Evolutionary conservation across 2,113 vertebrate species (phyloP).

Genomic region (Planiliza haematocheilus): DNA sequence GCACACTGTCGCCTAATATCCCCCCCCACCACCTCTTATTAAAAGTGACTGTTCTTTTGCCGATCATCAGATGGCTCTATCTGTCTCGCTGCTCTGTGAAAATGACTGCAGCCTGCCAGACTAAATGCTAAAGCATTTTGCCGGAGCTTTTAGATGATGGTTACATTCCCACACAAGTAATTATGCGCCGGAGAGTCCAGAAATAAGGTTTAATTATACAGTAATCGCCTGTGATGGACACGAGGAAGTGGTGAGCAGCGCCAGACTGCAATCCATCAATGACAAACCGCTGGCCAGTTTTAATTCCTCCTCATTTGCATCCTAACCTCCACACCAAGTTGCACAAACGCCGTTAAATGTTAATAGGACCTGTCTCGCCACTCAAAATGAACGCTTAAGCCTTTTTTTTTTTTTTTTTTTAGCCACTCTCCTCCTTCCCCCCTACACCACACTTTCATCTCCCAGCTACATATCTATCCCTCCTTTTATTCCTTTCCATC

Average conservation of each 20-base stretch:
- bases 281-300: slow-evolving; percentile 96
- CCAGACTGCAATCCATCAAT: slow-evolving; percentile 99
- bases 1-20: slow-evolving; percentile 99
- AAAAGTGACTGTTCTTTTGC: slow-evolving; percentile 99
- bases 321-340: slow-evolving; percentile 99
- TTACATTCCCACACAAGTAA: slow-evolving; percentile 99
- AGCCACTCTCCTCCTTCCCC: slow-evolving; percentile 81
- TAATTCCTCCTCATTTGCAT: slow-evolving; percentile 99
- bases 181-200: slow-evolving; percentile 99
- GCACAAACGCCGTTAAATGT: slow-evolving; percentile 99
- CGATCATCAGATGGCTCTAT: slow-evolving; percentile 96
- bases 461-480: slow-evolving; percentile 41
- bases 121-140: slow-evolving; percentile 98
- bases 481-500: slow-evolving; percentile 45
- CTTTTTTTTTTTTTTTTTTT: slow-evolving; percentile 86
- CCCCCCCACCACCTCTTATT: slow-evolving; percentile 89
- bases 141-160: slow-evolving; percentile 98
- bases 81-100: slow-evolving; percentile 90
- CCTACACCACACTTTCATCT: slow-evolving; percentile 41
- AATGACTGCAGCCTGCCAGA: slow-evolving; percentile 89
- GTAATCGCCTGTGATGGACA: slow-evolving; percentile 99
- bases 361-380: slow-evolving; percentile 99
- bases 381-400: slow-evolving; percentile 99
- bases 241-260: slow-evolving; percentile 96
- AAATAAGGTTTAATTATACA: slow-evolving; percentile 99